Conservation (phyloP, 2,888 invertebrate genomes). For the Gonocerus acuteangulatus region DNA sequence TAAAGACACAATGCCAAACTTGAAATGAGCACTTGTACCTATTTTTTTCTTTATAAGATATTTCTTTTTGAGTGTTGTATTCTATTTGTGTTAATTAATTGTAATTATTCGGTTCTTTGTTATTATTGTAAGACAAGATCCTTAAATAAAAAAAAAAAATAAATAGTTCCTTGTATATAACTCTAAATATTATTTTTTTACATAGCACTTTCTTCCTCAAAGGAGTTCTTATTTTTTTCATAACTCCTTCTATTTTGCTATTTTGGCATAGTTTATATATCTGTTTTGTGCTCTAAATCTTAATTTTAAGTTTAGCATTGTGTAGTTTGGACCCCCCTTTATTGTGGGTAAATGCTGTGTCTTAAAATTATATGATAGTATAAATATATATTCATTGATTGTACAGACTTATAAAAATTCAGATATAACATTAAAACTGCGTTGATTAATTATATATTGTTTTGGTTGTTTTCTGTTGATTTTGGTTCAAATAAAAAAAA, state of each 20-base stretch:
- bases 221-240: slow-evolving; percentile 10
- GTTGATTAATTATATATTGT: slow-evolving; percentile 32
- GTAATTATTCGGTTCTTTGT: too few species aligned
- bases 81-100: slow-evolving; percentile 1
- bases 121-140: too few species aligned
- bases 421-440: slow-evolving; percentile 27
- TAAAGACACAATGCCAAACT: slow-evolving; percentile 34
- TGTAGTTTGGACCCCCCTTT: slow-evolving; percentile 24
- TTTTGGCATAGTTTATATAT: slow-evolving; percentile 5
- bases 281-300: slow-evolving; percentile 1
- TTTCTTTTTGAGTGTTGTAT: too few species aligned
- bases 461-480: slow-evolving; percentile 25
- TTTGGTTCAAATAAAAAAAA: slow-evolving; percentile 30
- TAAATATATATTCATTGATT: slow-evolving; percentile 32
- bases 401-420: slow-evolving; percentile 34
- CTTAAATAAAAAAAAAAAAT: too few species aligned
- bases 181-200: slow-evolving; percentile 14
- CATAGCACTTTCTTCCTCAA: slow-evolving; percentile 6
- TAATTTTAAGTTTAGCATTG: slow-evolving; percentile 35
- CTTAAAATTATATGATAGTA: slow-evolving; percentile 29
- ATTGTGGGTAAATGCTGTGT: slow-evolving; percentile 32
- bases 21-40: slow-evolving; percentile 28
- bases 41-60: slow-evolving; percentile 1
- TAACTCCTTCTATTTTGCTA: not conserved
- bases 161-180: slow-evolving; percentile 27